Conservation (phyloP, 2,113 vertebrate genomes). For the Butastur rufipennis region DNA sequence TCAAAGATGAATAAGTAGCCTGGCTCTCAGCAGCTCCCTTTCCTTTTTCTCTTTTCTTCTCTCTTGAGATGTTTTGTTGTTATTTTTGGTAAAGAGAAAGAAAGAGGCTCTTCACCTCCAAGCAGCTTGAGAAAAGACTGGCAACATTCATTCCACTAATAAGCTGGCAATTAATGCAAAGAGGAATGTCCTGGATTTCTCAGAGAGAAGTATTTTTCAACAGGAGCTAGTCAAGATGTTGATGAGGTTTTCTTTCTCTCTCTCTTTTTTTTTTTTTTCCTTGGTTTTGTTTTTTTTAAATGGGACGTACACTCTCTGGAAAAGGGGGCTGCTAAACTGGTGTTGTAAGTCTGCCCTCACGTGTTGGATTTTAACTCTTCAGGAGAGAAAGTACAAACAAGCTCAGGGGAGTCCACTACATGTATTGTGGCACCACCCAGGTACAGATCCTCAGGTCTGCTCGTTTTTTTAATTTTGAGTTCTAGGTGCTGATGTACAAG, state of each 20-base stretch:
- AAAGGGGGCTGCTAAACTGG: neutral
- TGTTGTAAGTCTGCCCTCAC: slow-evolving; percentile 60
- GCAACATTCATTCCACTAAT: slow-evolving; percentile 48
- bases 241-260: neutral
- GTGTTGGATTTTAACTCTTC: slow-evolving; percentile 45
- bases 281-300: neutral
- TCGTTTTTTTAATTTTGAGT: neutral
- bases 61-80: slow-evolving; percentile 63
- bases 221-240: slow-evolving; percentile 34
- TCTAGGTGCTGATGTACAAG: neutral
- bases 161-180: slow-evolving; percentile 56
- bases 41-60: slow-evolving; percentile 61
- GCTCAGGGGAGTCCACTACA: neutral
- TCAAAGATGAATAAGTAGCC: slow-evolving; percentile 45
- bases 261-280: neutral
- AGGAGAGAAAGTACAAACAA: neutral
- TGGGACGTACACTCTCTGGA: neutral
- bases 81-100: slow-evolving; percentile 51
- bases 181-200: slow-evolving; percentile 47
- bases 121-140: slow-evolving; percentile 36
- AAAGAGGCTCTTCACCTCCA: slow-evolving; percentile 28
- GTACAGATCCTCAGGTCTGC: neutral
- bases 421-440: neutral
- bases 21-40: slow-evolving; percentile 61
- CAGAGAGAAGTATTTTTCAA: slow-evolving; percentile 34